phyloP scores from a whole-genome alignment of 2,797 vertebrate species.

The Crossoptilon crossoptilon region DNA sequence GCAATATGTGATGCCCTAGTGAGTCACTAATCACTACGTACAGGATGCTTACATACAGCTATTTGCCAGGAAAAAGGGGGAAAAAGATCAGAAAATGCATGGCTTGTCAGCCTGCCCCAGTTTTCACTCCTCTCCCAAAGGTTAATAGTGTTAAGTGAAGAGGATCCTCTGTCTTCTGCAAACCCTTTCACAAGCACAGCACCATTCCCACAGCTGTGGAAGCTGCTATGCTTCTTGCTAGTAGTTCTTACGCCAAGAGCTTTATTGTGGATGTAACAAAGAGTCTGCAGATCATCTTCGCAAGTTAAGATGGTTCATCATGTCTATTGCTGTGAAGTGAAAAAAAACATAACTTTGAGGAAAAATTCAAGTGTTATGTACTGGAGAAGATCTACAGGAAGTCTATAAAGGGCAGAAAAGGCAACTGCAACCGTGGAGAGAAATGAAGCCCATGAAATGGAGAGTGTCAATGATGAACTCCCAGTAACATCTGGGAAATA shows the following conservation, averaged over 20 bases:
- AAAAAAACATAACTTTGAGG: constrained; percentile 12
- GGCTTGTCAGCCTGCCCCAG: background rate
- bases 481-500: constrained; percentile 74
- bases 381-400: constrained; percentile 24
- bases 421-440: background rate
- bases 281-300: constrained; percentile 20
- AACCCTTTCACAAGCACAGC: background rate
- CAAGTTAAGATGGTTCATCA: background rate
- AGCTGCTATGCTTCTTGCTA: background rate
- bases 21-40: background rate
- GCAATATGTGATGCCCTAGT: background rate
- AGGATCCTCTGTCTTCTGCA: background rate
- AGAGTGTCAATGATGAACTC: constrained; percentile 71
- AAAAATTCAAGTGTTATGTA: background rate
- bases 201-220: background rate
- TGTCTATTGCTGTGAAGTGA: constrained; percentile 39
- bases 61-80: background rate
- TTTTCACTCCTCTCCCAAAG: background rate
- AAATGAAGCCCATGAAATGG: constrained; percentile 52
- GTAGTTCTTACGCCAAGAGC: constrained; percentile 19
- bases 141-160: background rate
- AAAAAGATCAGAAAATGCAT: background rate
- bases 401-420: constrained; percentile 65
- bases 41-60: background rate
- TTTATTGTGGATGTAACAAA: constrained; percentile 19